These are phyloP conservation scores for Dorcus hopei DNA, from an alignment of 2,888 invertebrate species.

Conservation along the genomic window DNA sequence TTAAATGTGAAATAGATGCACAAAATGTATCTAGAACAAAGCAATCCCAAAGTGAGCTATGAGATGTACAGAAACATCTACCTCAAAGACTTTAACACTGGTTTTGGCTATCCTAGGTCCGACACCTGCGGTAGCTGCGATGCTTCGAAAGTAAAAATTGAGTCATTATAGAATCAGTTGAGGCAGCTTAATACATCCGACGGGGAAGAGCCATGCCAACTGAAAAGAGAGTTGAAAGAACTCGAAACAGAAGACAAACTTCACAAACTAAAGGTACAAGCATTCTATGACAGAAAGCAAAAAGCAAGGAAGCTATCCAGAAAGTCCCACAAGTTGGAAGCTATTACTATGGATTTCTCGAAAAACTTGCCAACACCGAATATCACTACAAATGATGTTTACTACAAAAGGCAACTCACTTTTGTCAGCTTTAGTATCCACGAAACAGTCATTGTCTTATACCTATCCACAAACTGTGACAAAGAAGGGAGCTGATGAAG, in stretches of 20 bases:
- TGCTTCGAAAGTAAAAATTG: too few species aligned
- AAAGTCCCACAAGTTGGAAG: not conserved
- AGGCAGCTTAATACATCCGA: too few species aligned
- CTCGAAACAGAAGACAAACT: conserved; percentile 3
- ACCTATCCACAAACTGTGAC: not conserved
- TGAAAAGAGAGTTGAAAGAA: not conserved
- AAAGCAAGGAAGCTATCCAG: not conserved
- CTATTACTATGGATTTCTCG: too few species aligned
- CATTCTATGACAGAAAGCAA: not conserved
- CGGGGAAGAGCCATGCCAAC: too few species aligned
- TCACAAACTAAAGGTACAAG: conserved; percentile 1
- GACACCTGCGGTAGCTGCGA: not conserved
- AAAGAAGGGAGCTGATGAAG: not conserved
- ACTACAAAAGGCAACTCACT: too few species aligned
- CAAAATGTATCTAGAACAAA: not conserved
- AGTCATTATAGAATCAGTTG: too few species aligned
- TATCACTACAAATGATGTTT: too few species aligned
- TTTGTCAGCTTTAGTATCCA: not conserved
- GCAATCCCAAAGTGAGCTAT: not conserved
- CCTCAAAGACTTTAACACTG: conserved; percentile 5
- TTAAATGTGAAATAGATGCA: conserved; percentile 6
- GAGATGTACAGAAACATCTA: conserved; percentile 8
- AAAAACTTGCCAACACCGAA: too few species aligned
- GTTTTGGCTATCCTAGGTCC: not conserved
- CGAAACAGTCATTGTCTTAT: not conserved